Evolutionary conservation across 2,113 vertebrate genomes (phyloP).

Genomic region (Barbus barbus): DNA sequence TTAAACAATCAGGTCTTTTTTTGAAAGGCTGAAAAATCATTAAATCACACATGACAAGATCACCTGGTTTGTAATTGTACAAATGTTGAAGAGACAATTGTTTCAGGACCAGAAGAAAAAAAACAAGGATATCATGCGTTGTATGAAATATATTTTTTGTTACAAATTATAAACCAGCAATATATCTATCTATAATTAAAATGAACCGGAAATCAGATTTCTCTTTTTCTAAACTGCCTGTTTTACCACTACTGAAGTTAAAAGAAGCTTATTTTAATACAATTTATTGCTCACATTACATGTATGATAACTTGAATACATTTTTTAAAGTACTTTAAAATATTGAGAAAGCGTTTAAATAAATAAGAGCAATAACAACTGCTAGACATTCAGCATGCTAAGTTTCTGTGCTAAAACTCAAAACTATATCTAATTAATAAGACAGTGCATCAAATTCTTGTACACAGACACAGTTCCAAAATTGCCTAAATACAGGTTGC

Average conservation of each 20-base stretch:
- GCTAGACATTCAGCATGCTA: slow-evolving; percentile 47
- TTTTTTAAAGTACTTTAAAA: slow-evolving; percentile 43
- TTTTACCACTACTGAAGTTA: background rate
- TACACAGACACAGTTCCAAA: slow-evolving; percentile 35
- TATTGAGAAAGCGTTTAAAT: slow-evolving; percentile 68
- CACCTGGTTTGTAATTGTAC: background rate
- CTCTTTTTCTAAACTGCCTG: background rate
- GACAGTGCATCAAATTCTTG: slow-evolving; percentile 19
- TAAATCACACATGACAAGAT: background rate
- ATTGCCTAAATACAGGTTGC: slow-evolving; percentile 36
- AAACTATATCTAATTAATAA: slow-evolving; percentile 37
- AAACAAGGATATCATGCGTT: background rate
- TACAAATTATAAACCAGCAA: background rate
- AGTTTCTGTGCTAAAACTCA: slow-evolving; percentile 33
- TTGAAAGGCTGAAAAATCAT: slow-evolving; percentile 8
- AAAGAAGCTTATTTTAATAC: slow-evolving; percentile 11
- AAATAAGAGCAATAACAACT: slow-evolving; percentile 36
- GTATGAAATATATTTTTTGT: background rate
- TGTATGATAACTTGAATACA: slow-evolving; percentile 32
- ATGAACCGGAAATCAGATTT: background rate
- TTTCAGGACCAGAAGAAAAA: background rate
- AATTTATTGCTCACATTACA: slow-evolving; percentile 32
- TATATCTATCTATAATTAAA: background rate
- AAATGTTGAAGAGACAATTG: background rate
- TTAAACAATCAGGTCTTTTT: slow-evolving; percentile 21